These are phyloP conservation scores for Cephalopterus ornatus DNA, from an alignment of 2,113 vertebrate genomes.

Conservation along the genomic window DNA sequence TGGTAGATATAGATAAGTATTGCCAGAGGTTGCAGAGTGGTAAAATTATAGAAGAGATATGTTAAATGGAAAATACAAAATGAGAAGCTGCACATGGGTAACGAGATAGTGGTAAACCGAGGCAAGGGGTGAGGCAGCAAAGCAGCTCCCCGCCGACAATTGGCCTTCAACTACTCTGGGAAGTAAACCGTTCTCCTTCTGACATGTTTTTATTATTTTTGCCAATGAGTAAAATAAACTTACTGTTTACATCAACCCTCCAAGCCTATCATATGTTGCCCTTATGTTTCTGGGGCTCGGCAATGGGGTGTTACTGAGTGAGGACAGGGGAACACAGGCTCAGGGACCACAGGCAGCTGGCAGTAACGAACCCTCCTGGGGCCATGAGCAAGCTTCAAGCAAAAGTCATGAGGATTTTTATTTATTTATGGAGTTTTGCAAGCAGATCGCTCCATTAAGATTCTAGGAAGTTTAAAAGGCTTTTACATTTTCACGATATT, in stretches of 20 bases:
- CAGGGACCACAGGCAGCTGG: fast-evolving
- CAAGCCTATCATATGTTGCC: not conserved
- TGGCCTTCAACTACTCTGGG: fast-evolving
- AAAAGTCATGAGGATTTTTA: not conserved
- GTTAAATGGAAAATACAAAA: not conserved
- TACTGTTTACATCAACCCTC: not conserved
- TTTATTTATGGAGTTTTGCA: not conserved
- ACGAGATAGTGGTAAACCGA: not conserved
- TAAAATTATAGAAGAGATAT: not conserved
- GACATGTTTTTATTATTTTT: not conserved
- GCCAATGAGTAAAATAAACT: not conserved
- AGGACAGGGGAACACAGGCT: not conserved
- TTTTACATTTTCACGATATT: not conserved
- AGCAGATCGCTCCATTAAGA: not conserved
- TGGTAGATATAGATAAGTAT: not conserved
- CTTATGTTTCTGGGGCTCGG: not conserved
- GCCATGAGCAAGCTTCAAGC: not conserved
- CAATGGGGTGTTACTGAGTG: fast-evolving
- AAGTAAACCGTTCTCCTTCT: not conserved
- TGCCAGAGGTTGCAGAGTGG: not conserved
- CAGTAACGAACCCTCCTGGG: fast-evolving
- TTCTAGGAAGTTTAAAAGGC: not conserved
- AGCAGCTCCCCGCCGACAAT: not conserved
- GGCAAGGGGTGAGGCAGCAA: not conserved
- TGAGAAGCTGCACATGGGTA: not conserved